Percentiles rank a stretch among this genome's conserved stretches.
Conservation (phyloP, 2,797 vertebrate genomes). For the Todus mexicanus region DNA sequence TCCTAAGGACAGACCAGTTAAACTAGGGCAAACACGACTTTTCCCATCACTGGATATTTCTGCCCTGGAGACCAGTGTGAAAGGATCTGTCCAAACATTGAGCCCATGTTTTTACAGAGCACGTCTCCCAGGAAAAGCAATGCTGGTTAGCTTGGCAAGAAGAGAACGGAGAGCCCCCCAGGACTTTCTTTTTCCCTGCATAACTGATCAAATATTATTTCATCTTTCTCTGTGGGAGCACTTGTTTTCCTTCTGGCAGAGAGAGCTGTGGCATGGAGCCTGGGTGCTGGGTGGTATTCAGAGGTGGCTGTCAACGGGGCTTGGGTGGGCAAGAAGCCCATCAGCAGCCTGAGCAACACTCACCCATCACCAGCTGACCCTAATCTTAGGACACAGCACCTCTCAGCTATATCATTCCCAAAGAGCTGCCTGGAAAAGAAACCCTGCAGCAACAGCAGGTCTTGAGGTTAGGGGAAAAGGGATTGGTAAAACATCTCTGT, state of each 20-base stretch:
- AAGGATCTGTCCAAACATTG: not conserved
- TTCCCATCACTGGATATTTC: not conserved
- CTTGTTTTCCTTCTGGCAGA: not conserved
- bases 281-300: not conserved
- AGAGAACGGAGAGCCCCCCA: not conserved
- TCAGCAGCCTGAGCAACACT: not conserved
- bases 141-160: not conserved
- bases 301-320: not conserved
- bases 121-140: not conserved
- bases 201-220: not conserved
- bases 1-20: not conserved
- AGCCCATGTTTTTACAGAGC: not conserved
- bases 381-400: not conserved
- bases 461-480: not conserved
- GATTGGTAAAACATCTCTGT: not conserved
- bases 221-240: not conserved
- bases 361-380: not conserved
- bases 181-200: not conserved
- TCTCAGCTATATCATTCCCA: not conserved
- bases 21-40: not conserved
- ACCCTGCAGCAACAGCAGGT: not conserved
- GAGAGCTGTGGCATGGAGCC: accelerated
- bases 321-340: not conserved
- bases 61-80: not conserved
- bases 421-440: not conserved